Conservation (phyloP, 2,797 vertebrate genomes). For the Stomatorhinus walkeri region DNA sequence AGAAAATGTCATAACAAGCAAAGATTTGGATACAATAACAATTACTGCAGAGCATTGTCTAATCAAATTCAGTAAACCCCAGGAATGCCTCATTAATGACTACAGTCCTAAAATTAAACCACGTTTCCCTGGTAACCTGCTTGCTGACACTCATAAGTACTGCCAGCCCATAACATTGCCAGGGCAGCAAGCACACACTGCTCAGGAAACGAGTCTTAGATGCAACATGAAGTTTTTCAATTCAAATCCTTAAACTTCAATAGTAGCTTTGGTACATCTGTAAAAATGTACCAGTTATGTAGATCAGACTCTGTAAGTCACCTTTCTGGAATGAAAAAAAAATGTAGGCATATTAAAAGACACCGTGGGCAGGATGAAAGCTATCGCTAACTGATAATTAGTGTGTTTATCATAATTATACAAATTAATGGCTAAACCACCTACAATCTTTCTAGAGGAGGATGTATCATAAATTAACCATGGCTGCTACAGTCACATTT, state of each 20-base stretch:
- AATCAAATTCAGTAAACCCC: neutral
- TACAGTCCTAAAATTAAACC: neutral
- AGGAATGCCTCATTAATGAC: constrained; percentile 6
- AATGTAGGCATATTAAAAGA: neutral
- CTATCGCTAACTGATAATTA: neutral
- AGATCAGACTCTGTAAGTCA: neutral
- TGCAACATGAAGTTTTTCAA: neutral
- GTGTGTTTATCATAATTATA: neutral
- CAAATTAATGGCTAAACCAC: neutral
- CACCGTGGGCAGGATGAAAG: neutral
- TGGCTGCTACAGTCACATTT: neutral
- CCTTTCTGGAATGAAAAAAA: neutral
- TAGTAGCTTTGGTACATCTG: neutral
- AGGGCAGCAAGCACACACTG: neutral
- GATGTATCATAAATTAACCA: neutral
- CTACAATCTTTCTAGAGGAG: neutral
- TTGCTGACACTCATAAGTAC: neutral
- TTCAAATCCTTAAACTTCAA: neutral
- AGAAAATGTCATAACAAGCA: neutral
- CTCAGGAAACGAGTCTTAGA: neutral
- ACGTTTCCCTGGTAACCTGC: neutral
- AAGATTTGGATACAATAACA: neutral
- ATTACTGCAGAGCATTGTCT: neutral
- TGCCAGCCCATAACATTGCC: neutral
- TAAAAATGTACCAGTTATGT: neutral